Conservation (phyloP, 1,140 invertebrate species). For the Sycophila sp. region DNA sequence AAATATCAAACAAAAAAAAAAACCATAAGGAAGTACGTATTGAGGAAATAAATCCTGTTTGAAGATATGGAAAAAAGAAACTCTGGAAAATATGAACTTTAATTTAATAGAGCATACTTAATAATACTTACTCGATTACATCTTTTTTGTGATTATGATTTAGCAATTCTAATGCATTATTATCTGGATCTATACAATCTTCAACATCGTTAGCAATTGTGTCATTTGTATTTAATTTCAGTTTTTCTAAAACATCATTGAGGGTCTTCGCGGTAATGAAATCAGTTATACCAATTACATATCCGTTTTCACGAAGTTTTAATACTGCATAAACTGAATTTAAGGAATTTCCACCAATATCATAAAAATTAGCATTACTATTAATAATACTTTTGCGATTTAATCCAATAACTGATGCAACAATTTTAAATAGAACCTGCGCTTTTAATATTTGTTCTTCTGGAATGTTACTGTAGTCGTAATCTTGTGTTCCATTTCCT, state of each 20-base stretch:
- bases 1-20: too few species aligned
- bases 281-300: slow-evolving; percentile 80
- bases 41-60: too few species aligned
- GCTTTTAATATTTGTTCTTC: slow-evolving; percentile 71
- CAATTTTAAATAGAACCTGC: slow-evolving; percentile 75
- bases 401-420: slow-evolving; percentile 75
- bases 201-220: slow-evolving; percentile 47
- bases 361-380: slow-evolving; percentile 79
- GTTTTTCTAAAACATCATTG: slow-evolving; percentile 72
- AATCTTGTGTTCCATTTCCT: too few species aligned
- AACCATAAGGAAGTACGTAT: too few species aligned
- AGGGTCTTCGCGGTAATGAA: slow-evolving; percentile 80
- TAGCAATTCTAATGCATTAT: slow-evolving; percentile 70
- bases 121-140: slow-evolving; percentile 67
- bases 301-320: slow-evolving; percentile 79
- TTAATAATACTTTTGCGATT: slow-evolving; percentile 70
- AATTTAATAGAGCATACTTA: too few species aligned
- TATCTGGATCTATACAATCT: slow-evolving; percentile 32
- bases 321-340: slow-evolving; percentile 86
- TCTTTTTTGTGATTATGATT: slow-evolving; percentile 72
- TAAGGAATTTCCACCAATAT: slow-evolving; percentile 86
- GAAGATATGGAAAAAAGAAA: too few species aligned
- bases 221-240: slow-evolving; percentile 65
- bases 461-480: slow-evolving; percentile 73
- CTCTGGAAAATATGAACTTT: too few species aligned